Base-by-base conservation (phyloP, 2,888 invertebrate genomes). In the Stenichneumon culpator region DNA sequence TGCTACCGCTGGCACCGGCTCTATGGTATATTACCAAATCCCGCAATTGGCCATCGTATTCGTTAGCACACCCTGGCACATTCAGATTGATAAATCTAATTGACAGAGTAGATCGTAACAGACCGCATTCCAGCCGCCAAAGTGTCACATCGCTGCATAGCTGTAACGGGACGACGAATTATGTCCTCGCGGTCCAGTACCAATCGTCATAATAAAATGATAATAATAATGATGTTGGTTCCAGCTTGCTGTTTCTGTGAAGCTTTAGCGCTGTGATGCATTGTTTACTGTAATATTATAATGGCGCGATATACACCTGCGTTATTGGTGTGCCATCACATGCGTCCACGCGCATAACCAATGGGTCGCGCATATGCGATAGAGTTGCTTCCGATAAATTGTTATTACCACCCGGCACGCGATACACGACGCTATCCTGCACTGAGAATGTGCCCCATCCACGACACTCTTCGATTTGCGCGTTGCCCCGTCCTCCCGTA, bases 371-470 rank as follows among this genome's bases (percentile, higher is more conserved):
- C 69, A 80, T 75, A 47, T 47, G 44, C 44, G 79, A 54, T 28
- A 65, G 63, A 69, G 63, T 69, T 74, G 65, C 75, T 79, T 74
- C 54, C 75, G 67, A 80, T 80, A 83, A 83, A 83, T 83, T 80
- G 70, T 80, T 80, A 84, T 84, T 81, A 77, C 72, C 65, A 25
- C 65, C 57, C 7, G 63, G 39, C 69, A 54, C 52, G 28, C 74
- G 69, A 60, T 63, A 74, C 32, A 50, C 36, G 77, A 60, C 39
- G 67, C 39, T 50, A 39, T 36, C 36, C 72, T 16, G 28, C 39
- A 11, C 32, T 72, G 36, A 72, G 73, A 73, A 60, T 60, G 54
- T 22, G 19, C 57, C 39, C 39, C 73, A 28, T 73, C 25, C 57
- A 3, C 57, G 44, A 57, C 73, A 22, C 32, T 44, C 73, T 44